phyloP scores from a whole-genome alignment of 1,140 invertebrate genomes.

The Ceratoteleas bidentatus region DNA sequence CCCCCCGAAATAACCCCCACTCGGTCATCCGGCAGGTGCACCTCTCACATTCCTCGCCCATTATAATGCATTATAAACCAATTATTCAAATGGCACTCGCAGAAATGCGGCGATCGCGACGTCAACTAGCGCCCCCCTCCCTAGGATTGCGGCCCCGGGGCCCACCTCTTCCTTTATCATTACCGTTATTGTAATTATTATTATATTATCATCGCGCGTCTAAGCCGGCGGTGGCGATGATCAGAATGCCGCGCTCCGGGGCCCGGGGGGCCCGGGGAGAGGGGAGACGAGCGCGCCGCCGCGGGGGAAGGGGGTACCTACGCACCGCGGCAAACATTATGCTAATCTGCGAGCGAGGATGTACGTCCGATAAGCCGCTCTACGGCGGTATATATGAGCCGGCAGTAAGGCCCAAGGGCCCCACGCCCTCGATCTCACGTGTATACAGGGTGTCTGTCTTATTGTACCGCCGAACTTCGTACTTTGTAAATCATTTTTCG shows the following conservation, averaged over 20 bases:
- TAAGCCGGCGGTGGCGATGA: constrained; percentile 44
- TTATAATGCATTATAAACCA: constrained; percentile 38
- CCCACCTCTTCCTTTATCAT: constrained; percentile 62
- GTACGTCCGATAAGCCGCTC: constrained; percentile 79
- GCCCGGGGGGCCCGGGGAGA: constrained; percentile 3
- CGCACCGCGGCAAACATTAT: too few species aligned
- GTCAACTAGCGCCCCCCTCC: too few species aligned
- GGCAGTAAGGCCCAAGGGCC: constrained; percentile 76
- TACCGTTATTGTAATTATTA: constrained; percentile 71
- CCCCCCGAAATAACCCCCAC: too few species aligned
- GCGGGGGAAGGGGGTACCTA: too few species aligned
- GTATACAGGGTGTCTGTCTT: constrained; percentile 51
- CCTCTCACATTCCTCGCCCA: constrained; percentile 27
- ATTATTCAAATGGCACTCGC: constrained; percentile 33
- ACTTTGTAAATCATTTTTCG: constrained; percentile 54
- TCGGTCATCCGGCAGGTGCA: too few species aligned
- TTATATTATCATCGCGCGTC: constrained; percentile 72
- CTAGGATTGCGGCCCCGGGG: constrained; percentile 54
- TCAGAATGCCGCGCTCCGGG: constrained; percentile 41
- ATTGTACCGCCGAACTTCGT: constrained; percentile 49
- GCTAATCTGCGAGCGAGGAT: constrained; percentile 79
- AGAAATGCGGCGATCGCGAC: constrained; percentile 23
- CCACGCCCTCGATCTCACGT: constrained; percentile 79
- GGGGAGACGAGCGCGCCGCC: too few species aligned
- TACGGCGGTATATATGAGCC: constrained; percentile 60